phyloP scores from a whole-genome alignment of 2,888 invertebrate species.

The Apocheima hispidaria region DNA sequence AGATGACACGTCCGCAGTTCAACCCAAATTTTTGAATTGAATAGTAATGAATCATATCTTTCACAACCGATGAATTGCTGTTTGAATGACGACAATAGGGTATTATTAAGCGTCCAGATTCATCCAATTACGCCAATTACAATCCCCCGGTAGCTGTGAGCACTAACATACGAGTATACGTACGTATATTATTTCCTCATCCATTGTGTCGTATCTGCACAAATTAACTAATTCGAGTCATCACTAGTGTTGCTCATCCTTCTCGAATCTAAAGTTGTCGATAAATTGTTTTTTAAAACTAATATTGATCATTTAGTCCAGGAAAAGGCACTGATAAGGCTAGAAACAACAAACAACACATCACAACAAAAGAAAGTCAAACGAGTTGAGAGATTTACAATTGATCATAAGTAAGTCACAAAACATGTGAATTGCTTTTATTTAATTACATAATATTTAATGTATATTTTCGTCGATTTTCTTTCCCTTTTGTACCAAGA shows the following conservation, averaged over 20 bases:
- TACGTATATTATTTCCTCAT: conserved; percentile 81
- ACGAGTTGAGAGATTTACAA: background rate
- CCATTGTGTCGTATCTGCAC: conserved; percentile 83
- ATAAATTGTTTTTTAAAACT: conserved; percentile 18
- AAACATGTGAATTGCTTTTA: too few relatives aligned
- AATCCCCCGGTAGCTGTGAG: conserved; percentile 77
- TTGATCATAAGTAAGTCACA: background rate
- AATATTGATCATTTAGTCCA: too few relatives aligned
- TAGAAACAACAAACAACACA: background rate
- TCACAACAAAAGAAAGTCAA: too few relatives aligned
- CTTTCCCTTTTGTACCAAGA: too few relatives aligned
- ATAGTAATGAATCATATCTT: conserved; percentile 81
- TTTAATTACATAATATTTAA: too few relatives aligned
- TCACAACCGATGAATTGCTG: conserved; percentile 81
- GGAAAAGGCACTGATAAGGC: too few relatives aligned
- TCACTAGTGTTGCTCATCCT: conserved; percentile 56
- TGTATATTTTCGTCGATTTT: too few relatives aligned
- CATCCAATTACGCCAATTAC: conserved; percentile 85
- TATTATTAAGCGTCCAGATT: conserved; percentile 85
- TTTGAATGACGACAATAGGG: conserved; percentile 82
- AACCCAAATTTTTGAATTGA: conserved; percentile 69
- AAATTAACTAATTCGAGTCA: conserved; percentile 82
- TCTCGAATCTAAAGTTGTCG: conserved; percentile 32
- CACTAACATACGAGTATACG: conserved; percentile 54
- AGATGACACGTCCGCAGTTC: conserved; percentile 17